Percentiles rank a stretch among this genome's conserved stretches.
Conservation (phyloP, 2,797 vertebrate species). For the Thunnus albacares region DNA sequence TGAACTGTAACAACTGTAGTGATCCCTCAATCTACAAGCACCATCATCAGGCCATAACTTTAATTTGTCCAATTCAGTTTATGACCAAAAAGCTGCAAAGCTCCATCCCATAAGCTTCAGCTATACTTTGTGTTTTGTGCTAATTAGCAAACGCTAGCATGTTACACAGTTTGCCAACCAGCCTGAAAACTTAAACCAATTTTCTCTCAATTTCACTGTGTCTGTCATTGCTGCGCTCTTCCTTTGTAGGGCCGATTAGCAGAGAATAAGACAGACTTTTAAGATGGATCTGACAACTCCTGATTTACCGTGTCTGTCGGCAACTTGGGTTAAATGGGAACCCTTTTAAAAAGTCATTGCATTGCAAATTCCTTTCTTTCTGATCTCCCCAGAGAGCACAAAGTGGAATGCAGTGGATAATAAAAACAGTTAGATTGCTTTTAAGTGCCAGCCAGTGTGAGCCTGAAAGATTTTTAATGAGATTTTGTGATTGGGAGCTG, state of each 20-base stretch:
- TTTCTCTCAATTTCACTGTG: neutral
- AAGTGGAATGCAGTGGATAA: slow-evolving; percentile 69
- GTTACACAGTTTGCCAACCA: neutral
- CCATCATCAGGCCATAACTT: neutral
- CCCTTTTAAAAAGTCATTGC: slow-evolving; percentile 53
- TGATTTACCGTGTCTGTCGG: slow-evolving; percentile 59
- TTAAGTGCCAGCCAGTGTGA: slow-evolving; percentile 56
- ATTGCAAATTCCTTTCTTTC: slow-evolving; percentile 54
- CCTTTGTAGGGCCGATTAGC: slow-evolving; percentile 20
- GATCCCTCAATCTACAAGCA: too few species aligned
- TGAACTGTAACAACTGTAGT: too few species aligned
- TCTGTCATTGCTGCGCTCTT: neutral
- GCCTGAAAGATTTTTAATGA: slow-evolving; percentile 56
- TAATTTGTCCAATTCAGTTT: neutral
- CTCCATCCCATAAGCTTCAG: neutral
- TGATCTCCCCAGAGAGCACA: slow-evolving; percentile 63
- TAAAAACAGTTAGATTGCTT: slow-evolving; percentile 62
- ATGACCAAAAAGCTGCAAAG: neutral
- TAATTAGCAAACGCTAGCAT: neutral
- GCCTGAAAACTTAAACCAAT: neutral
- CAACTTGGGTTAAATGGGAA: slow-evolving; percentile 50
- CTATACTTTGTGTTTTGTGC: neutral
- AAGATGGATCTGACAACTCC: slow-evolving; percentile 30
- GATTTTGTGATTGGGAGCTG: slow-evolving; percentile 62
- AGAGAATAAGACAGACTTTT: slow-evolving; percentile 31